Evolutionary conservation across 2,113 vertebrate species (phyloP), one percentile per base, ranked within the genome.

Genomic region (Neoarius graeffei): DNA sequence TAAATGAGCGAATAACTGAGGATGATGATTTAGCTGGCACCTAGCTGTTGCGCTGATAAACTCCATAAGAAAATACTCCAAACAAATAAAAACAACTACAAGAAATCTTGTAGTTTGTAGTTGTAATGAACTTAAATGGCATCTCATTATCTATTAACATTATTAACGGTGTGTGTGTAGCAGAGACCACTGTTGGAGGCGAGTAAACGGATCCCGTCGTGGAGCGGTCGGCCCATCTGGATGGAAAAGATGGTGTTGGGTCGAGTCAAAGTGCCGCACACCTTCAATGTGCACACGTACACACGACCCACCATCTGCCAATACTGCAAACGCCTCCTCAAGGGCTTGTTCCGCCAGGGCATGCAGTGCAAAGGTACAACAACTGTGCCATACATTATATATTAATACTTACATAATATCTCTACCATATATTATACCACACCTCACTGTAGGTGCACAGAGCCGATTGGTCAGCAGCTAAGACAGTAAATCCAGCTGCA

Each of bases 201-300:
- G 7, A 97, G 98, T 91, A 99, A 99, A 93, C 96, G 98, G 90
- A 97, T 99, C 92, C 97, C 97, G 3, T 99, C 98, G 20, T 98
- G 98, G 97, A 98, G 97, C 17, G 98, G 98, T 27, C 95, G 98
- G 88, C 98, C 98, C 13, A 99, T 99, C 94, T 99, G 98, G 98
- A 99, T 99, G 97, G 98, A 99, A 9, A 99, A 98, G 94, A 97
- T 99, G 97, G 99, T 99, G 66, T 96, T 99, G 92, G 98, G 97
- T 1, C 96, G 97, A 77, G 98, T 99, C 48, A 99, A 99, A 93
- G 98, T 99, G 88, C 99, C 99, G 0, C 99, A 99, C 93, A 99
- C 99, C 9, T 99, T 99, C 88, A 97, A 97, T 85, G 97, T 99
- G 87, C 99, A 99, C 93, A 99, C 97, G 14, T 99, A 99, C 25